Percentiles rank a stretch among this genome's conserved stretches.
These are phyloP conservation scores for Artemisiospiza belli DNA, from an alignment of 2,113 vertebrate genomes.

Conservation along the genomic window DNA sequence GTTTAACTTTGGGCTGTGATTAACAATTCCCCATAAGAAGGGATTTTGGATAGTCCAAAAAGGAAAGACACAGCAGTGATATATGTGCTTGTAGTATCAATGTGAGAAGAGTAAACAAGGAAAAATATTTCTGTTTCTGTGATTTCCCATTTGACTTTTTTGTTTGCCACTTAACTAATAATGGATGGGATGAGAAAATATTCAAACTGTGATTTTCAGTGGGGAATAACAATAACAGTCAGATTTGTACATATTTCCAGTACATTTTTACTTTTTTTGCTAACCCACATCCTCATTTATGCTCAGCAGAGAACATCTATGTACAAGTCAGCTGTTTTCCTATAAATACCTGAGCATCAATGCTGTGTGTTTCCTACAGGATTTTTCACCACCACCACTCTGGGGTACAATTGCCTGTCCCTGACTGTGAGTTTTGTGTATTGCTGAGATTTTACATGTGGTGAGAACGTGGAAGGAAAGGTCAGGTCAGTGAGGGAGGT, in stretches of 20 bases:
- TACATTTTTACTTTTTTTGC: neutral
- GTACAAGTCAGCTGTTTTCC: neutral
- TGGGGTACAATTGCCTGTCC: neutral
- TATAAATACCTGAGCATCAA: neutral
- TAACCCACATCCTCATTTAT: neutral
- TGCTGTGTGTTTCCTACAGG: neutral
- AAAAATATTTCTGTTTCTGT: neutral
- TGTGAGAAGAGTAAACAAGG: neutral
- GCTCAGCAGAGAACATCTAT: neutral
- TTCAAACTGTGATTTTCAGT: neutral
- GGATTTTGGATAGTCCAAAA: neutral
- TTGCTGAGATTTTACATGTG: neutral
- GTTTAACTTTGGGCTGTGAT: neutral
- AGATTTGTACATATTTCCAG: neutral
- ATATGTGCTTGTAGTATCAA: neutral
- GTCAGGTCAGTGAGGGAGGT: neutral
- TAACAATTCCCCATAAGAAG: neutral
- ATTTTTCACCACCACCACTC: neutral
- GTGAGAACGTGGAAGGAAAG: neutral
- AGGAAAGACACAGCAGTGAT: neutral
- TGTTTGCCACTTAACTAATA: neutral
- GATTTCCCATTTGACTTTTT: neutral
- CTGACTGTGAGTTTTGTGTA: neutral
- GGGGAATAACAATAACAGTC: neutral
- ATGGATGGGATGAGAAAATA: neutral